phyloP scores from a whole-genome alignment of 2,888 invertebrate genomes.

The Nysson spinosus region DNA sequence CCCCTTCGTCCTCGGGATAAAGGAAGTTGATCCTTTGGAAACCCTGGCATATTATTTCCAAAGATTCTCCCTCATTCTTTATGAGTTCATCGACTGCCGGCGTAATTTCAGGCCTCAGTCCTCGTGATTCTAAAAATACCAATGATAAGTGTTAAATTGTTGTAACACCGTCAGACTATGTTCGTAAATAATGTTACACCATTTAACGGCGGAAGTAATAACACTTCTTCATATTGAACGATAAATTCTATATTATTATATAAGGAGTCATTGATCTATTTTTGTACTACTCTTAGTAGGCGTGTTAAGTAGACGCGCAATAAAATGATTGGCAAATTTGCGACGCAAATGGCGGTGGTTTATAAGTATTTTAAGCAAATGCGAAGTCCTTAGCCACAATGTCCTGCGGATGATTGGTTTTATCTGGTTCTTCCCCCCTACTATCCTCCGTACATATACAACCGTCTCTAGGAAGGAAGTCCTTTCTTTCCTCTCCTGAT shows the following conservation, averaged over 20 bases:
- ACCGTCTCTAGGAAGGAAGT: conserved; percentile 61
- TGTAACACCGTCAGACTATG: not conserved
- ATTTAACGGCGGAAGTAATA: too few species aligned
- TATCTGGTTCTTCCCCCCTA: conserved; percentile 18
- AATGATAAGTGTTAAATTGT: not conserved
- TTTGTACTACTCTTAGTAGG: not conserved
- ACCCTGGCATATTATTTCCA: conserved; percentile 61
- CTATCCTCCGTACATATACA: conserved; percentile 33
- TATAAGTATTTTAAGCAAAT: conserved; percentile 9
- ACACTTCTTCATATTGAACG: too few species aligned
- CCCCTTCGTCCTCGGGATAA: conserved; percentile 52
- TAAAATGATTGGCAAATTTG: not conserved
- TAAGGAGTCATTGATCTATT: not conserved
- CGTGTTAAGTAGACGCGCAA: not conserved
- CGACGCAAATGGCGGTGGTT: not conserved
- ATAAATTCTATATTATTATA: too few species aligned
- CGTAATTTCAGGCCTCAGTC: conserved; percentile 41
- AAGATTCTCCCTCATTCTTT: conserved; percentile 63
- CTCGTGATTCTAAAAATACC: conserved; percentile 46
- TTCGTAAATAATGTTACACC: not conserved
- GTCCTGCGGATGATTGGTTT: conserved; percentile 49
- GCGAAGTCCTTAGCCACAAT: conserved; percentile 43
- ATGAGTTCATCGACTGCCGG: conserved; percentile 51
- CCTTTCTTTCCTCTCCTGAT: conserved; percentile 67
- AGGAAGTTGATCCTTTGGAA: conserved; percentile 46